These are phyloP conservation scores for Nasonia oneida DNA, from an alignment of 2,888 invertebrate species.

Conservation along the genomic window DNA sequence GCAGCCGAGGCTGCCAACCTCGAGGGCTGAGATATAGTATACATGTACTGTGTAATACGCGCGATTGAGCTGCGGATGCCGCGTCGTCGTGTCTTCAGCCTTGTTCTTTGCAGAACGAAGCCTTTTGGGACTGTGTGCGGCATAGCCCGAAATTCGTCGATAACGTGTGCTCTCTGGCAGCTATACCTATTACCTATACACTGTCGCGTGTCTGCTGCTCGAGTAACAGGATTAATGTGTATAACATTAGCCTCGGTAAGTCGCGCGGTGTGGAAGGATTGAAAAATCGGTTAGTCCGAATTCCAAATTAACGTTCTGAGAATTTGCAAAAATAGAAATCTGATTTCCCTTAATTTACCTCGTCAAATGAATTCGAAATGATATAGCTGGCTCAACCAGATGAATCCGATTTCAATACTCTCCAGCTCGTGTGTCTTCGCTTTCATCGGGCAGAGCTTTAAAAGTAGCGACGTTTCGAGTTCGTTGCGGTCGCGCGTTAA, in stretches of 20 bases:
- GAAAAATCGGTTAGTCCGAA: background rate
- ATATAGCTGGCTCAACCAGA: too few species aligned
- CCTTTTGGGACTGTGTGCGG: background rate
- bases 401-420: background rate
- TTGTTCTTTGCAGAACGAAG: background rate
- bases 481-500: background rate
- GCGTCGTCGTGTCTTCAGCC: background rate
- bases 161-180: background rate
- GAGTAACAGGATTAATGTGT: too few species aligned
- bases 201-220: too few species aligned
- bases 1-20: background rate
- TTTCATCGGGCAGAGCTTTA: background rate
- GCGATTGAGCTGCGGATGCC: background rate
- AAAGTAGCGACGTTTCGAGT: background rate
- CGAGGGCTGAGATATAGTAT: constrained; percentile 5
- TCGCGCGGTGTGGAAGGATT: too few species aligned
- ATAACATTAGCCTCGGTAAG: too few species aligned
- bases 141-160: background rate
- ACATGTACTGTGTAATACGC: background rate
- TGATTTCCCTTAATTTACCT: background rate
- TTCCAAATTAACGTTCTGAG: too few species aligned
- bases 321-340: background rate
- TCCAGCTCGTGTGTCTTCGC: background rate
- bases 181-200: background rate
- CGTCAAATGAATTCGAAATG: too few species aligned